Evolutionary conservation across 1,140 invertebrate genomes (phyloP), one percentile per base, ranked within the genome.

Genomic region (Lordiphosa mommai): DNA sequence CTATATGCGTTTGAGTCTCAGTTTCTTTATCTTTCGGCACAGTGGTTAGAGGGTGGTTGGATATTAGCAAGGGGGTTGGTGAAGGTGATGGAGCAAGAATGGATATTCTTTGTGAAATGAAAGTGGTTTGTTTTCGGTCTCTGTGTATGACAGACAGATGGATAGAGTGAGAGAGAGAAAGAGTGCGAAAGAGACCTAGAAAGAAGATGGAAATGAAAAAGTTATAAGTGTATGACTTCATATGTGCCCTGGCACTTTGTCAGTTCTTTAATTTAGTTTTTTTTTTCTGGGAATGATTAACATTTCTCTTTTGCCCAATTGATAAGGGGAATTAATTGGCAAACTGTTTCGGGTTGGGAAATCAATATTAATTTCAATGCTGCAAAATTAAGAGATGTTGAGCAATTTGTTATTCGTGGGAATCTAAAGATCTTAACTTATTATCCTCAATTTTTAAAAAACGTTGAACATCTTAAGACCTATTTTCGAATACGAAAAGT

Each of bases 1-100:
- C 76, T 84, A 76, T 70, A 60, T 60, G 48, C 51, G 30, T 36
- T 57, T 61, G 30, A 29, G 40, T 17, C 34, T 41, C 52, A 52
- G 53, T 65, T 56, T 66, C 66, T 66, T 69, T 60, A 69, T 65
- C 34, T 47, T 37, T 38, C 17, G 7, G 58, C 51, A 40, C 55
- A 30, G 44, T 47, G 44, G 44, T 47, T 16, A 32, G 29, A 23
- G 30, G 44, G 13, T 33, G 27, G 44, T 47, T 16, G 16, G 30
- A 13, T 43, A 43, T 43, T 43, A 43, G 40, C 40, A 10, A 43
- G 20, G 40, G 27, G 17, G 14, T 38, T 43, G 20, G 44, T 47
- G 23, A 23, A 12, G 29, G 44, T 47, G 27, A 20, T 29, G 20
- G 40, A 27, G 40, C 23, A 43, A 27, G 40, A 20, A 43, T 43